Base-by-base conservation (phyloP, 2,113 vertebrate species). In the Aix galericulata region DNA sequence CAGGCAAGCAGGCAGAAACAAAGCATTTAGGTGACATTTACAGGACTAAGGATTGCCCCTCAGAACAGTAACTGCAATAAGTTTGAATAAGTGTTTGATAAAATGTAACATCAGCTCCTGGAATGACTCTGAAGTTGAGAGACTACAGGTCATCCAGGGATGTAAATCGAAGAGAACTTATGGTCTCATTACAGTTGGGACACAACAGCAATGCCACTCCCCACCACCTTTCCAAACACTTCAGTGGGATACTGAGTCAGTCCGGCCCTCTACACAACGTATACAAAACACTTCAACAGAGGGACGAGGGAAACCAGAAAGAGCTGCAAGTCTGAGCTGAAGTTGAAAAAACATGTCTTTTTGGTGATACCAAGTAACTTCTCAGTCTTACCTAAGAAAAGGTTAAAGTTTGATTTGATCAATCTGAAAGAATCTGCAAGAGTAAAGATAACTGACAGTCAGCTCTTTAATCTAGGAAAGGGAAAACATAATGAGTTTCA, bases 401-500 rank as follows among this genome's bases (percentile, higher is more conserved):
- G 10, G 29, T 82, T 82, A 79, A 64, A 32, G 8, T 64, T 92
- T 42, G 1, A 69, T 87, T 79, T 94, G 32, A 91, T 79, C 71
- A 58, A 31, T 60, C 48, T 79, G 67, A 73, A 86, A 74, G n/a
- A 73, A 80, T 67, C 71, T 85, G 36, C 50, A 74, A 60, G 72
- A 44, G 46, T 42, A 44, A 68, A 62, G 34, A 16, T 53, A 88
- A 53, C 52, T 82, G 81, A n/a, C 34, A 48, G n/a, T 46, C 56
- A 52, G 42, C 9, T 69, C 66, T 84, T 95, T 91, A 89, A 73
- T 90, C 75, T 71, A 78, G 58, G 44, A 84, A 86, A 76, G 56
- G 40, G 22, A 78, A 88, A 90, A 44, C 75, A 46, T 90, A 93
- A 91, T 82, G 81, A 56, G 81, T 88, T 96, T 84, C 80, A 94